Evolutionary conservation across 2,113 vertebrate species (phyloP).

Genomic region (Nothocercus julius): DNA sequence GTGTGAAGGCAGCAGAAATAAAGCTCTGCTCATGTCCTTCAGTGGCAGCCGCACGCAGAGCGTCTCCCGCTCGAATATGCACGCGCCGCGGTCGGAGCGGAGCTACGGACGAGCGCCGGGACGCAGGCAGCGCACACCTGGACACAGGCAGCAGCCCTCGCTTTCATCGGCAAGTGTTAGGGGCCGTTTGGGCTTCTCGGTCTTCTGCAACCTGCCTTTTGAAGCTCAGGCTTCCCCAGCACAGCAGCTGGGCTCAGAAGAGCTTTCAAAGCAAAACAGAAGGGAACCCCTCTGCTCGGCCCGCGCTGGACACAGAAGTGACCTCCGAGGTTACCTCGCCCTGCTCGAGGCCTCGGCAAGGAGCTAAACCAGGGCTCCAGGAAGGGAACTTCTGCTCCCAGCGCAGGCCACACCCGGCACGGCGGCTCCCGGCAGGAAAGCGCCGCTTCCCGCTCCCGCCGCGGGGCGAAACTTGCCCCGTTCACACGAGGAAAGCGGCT

Average conservation of each 20-base stretch:
- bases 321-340: conserved; percentile 68
- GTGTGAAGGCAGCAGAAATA: not conserved
- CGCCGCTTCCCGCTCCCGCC: too few relatives aligned
- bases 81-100: not conserved
- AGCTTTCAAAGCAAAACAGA: not conserved
- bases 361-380: conserved; percentile 67
- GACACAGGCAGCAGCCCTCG: not conserved
- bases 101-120: not conserved
- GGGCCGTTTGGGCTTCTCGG: not conserved
- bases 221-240: not conserved
- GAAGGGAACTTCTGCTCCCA: conserved; percentile 76
- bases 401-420: conserved; percentile 72
- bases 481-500: conserved; percentile 76
- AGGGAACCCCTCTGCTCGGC: not conserved
- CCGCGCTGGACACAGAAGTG: not conserved
- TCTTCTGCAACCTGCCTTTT: not conserved
- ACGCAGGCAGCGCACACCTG: not conserved
- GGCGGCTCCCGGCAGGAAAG: conserved; percentile 76
- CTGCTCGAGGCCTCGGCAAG: conserved; percentile 50
- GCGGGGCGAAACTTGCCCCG: conserved; percentile 62
- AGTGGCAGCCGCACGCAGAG: not conserved
- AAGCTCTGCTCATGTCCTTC: not conserved
- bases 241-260: not conserved
- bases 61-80: fast-evolving
- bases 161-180: not conserved